These are phyloP conservation scores for Machaerirhynchus nigripectus DNA, from an alignment of 2,113 vertebrate genomes.

Conservation along the genomic window DNA sequence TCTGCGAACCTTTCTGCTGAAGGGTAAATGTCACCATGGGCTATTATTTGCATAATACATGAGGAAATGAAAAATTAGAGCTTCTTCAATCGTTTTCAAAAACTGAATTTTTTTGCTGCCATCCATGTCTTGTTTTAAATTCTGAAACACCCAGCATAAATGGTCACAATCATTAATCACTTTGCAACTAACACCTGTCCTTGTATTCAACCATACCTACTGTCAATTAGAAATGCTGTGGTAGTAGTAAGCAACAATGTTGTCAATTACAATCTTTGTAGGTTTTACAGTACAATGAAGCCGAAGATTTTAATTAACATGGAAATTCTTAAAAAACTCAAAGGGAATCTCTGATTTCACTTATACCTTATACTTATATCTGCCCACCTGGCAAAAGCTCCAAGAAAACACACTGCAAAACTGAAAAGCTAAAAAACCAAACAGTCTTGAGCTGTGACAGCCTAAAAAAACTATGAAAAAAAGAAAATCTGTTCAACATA, in stretches of 20 bases:
- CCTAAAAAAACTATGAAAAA: neutral
- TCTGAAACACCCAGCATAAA: neutral
- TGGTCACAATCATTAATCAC: neutral
- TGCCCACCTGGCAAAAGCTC: neutral
- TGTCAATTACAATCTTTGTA: neutral
- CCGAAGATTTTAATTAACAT: neutral
- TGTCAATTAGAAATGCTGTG: slow-evolving; percentile 27
- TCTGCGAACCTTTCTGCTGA: neutral
- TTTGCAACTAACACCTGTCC: neutral
- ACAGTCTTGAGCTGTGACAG: neutral
- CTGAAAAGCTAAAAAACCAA: neutral
- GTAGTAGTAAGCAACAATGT: neutral
- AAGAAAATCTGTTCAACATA: neutral
- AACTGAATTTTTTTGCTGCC: neutral
- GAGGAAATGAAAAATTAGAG: neutral
- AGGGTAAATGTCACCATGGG: neutral
- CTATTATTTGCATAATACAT: slow-evolving; percentile 9
- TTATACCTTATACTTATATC: neutral
- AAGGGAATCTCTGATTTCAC: neutral
- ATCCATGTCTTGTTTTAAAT: neutral
- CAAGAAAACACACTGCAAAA: neutral
- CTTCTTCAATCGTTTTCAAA: neutral
- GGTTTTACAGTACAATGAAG: neutral
- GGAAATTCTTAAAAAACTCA: neutral
- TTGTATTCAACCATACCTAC: neutral